A percentile compares a stretch with the other conserved stretches of the same genome.
Conservation (phyloP, 1,140 invertebrate genomes). For the Drosophila ananassae region DNA sequence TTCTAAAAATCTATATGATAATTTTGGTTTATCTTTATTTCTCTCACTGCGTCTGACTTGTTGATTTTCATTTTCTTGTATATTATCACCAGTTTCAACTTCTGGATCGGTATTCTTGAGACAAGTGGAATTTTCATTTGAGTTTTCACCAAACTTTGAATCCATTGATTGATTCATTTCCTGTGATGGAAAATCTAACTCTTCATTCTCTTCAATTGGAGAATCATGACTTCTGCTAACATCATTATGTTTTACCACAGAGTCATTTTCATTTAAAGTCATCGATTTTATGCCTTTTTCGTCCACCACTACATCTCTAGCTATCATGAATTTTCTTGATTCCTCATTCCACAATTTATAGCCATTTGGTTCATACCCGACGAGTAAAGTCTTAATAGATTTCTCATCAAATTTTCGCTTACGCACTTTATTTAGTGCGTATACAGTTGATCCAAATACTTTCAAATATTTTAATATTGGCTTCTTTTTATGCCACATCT, state of each 20-base stretch:
- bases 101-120: constrained; percentile 18
- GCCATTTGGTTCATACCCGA: constrained; percentile 2
- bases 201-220: too few species aligned
- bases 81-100: constrained; percentile 12
- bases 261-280: too few species aligned
- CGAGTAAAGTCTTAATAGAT: neutral
- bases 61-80: constrained; percentile 11
- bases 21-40: constrained; percentile 22
- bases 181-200: too few species aligned
- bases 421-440: neutral
- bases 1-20: constrained; percentile 51
- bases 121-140: too few species aligned
- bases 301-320: too few species aligned
- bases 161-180: too few species aligned
- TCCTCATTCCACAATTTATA: constrained; percentile 17
- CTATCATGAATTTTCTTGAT: too few species aligned
- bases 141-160: too few species aligned
- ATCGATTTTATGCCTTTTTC: too few species aligned
- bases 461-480: neutral
- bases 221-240: too few species aligned
- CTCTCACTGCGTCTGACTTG: constrained; percentile 53
- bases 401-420: neutral
- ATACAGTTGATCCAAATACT: constrained; percentile 7
- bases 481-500: constrained; percentile 10
- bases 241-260: too few species aligned